These are phyloP conservation scores for Anniella stebbinsi DNA, from an alignment of 2,797 vertebrate genomes.

Conservation along the genomic window DNA sequence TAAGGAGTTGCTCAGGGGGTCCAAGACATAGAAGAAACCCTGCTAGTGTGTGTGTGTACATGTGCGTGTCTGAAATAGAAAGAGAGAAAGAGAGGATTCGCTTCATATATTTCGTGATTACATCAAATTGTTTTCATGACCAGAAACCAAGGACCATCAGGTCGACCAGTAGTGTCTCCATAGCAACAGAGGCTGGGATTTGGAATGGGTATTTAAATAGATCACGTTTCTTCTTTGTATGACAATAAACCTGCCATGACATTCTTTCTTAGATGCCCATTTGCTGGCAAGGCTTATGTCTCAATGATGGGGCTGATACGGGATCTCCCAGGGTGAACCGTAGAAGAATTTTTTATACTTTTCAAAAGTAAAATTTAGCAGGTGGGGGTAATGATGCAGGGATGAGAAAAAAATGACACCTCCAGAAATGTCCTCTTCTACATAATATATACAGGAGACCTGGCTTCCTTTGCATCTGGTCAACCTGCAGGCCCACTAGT, in stretches of 20 bases:
- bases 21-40: no score
- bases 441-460: not conserved
- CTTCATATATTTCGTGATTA: accelerated
- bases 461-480: not conserved
- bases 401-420: not conserved
- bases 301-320: not conserved
- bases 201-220: not conserved
- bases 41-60: not conserved
- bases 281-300: not conserved
- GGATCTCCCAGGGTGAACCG: not conserved
- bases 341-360: not conserved
- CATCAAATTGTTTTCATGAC: conserved; percentile 21
- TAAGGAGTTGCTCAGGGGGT: no score
- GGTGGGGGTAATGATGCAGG: not conserved
- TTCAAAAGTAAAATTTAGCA: no score
- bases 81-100: conserved; percentile 18
- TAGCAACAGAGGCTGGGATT: not conserved
- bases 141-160: not conserved
- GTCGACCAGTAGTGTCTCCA: not conserved
- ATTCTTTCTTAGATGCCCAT: not conserved
- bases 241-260: not conserved
- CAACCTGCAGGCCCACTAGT: not conserved
- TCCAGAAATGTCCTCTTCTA: not conserved
- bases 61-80: not conserved
- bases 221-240: not conserved